phyloP scores from a whole-genome alignment of 2,888 invertebrate genomes.

The Trachelus iudaicus region DNA sequence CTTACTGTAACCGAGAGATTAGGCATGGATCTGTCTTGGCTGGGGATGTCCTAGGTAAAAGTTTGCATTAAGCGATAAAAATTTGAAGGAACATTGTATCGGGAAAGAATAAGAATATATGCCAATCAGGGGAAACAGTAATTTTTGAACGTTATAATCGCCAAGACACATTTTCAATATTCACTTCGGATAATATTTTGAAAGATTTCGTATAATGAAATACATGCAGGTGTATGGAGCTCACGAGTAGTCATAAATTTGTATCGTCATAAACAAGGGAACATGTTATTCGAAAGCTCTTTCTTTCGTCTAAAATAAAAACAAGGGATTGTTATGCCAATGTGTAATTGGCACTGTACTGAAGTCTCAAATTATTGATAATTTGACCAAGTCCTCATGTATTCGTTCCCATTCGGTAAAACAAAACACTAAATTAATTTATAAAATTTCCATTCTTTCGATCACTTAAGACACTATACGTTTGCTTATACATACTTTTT shows the following conservation, averaged over 20 bases:
- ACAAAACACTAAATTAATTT: background rate
- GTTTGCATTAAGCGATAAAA: background rate
- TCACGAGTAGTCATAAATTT: background rate
- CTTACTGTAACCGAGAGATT: constrained; percentile 82
- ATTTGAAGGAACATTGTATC: background rate
- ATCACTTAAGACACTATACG: background rate
- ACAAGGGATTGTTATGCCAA: background rate
- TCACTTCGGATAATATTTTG: background rate
- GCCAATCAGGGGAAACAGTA: background rate
- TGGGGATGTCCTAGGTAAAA: background rate
- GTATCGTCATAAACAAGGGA: background rate
- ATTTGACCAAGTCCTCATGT: background rate
- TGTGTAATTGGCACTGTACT: background rate
- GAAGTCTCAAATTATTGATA: background rate
- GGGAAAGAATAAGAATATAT: background rate
- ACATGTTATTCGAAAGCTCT: background rate
- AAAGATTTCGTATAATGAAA: background rate
- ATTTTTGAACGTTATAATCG: background rate
- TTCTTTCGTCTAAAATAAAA: background rate
- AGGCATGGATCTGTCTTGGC: constrained; percentile 70
- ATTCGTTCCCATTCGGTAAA: background rate
- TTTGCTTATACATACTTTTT: background rate
- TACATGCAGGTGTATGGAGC: background rate
- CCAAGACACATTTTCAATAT: background rate
- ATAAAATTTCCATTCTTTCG: background rate